Conservation (phyloP, 2,113 vertebrate species). For the Engystomops pustulosus region DNA sequence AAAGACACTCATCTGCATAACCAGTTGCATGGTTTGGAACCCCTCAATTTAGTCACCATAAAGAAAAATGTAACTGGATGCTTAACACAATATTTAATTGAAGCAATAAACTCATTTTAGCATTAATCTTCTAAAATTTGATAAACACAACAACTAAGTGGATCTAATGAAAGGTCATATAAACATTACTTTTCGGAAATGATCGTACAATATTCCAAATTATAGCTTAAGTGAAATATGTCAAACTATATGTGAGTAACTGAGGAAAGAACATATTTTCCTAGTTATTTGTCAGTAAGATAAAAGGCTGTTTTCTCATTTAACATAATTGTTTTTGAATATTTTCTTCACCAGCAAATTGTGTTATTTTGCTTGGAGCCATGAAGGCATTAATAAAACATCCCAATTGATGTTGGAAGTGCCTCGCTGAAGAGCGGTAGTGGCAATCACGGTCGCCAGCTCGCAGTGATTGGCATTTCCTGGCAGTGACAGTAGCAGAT, state of each 20-base stretch:
- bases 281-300: background rate
- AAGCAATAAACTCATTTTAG: no score
- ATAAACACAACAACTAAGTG: no score
- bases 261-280: background rate
- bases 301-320: background rate
- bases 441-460: background rate
- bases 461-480: background rate
- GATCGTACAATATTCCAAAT: no score
- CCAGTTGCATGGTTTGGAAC: no score
- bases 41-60: no score
- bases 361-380: slow-evolving; percentile 15
- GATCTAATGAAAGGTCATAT: no score
- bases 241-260: background rate
- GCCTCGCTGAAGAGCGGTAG: background rate
- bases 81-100: no score
- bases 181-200: no score
- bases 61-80: no score
- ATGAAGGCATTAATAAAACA: slow-evolving; percentile 21
- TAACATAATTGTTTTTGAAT: background rate
- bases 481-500: background rate
- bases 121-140: no score
- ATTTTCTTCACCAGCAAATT: slow-evolving; percentile 18
- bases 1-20: no score
- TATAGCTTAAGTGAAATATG: no score
- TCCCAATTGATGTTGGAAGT: background rate